These are phyloP conservation scores for Sitta carolinensis DNA, from an alignment of 2,797 vertebrate genomes.

Conservation along the genomic window DNA sequence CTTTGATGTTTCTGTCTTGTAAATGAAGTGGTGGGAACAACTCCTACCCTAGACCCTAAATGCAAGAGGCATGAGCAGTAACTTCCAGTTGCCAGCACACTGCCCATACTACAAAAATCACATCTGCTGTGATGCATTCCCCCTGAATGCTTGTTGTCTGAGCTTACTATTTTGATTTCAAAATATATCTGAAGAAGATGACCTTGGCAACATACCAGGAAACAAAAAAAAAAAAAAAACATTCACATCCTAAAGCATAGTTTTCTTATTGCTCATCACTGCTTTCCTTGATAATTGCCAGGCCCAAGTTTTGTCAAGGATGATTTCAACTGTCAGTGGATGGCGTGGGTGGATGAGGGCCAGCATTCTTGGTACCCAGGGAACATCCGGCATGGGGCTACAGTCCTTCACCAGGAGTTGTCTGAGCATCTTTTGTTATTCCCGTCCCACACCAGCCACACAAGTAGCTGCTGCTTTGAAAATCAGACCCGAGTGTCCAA, in stretches of 20 bases:
- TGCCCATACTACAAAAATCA: not conserved
- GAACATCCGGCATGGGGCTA: not conserved
- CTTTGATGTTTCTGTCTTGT: not conserved
- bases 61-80: not conserved
- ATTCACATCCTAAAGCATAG: conserved; percentile 4
- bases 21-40: not conserved
- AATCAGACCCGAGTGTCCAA: not conserved
- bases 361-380: not conserved
- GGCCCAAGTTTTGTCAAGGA: not conserved
- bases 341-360: not conserved
- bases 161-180: conserved; percentile 29
- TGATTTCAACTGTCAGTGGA: not conserved
- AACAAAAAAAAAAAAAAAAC: not conserved
- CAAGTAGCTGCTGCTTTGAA: not conserved
- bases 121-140: not conserved
- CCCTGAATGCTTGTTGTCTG: not conserved
- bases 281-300: not conserved
- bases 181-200: conserved; percentile 1
- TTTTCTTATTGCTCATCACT: not conserved
- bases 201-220: conserved; percentile 7
- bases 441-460: not conserved
- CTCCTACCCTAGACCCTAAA: not conserved
- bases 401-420: not conserved
- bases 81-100: not conserved
- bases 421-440: not conserved